Evolutionary conservation across 2,888 invertebrate species (phyloP).

Genomic region (Deilephila elpenor): DNA sequence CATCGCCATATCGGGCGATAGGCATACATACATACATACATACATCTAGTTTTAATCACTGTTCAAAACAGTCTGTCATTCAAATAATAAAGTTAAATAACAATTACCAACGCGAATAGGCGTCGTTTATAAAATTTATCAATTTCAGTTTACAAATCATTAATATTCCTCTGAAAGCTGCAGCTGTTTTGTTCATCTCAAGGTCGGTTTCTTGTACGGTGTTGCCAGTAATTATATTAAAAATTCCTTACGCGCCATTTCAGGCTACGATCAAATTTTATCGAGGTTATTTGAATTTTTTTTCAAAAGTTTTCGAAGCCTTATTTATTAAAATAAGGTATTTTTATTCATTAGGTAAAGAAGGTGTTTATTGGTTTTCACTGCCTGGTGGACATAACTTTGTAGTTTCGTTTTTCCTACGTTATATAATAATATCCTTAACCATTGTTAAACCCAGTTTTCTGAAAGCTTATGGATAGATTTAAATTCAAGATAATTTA

Average conservation of each 20-base stretch:
- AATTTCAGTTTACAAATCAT: conserved; percentile 23
- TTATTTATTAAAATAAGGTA: neutral
- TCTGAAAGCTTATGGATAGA: too few relatives aligned
- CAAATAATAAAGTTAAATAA: neutral
- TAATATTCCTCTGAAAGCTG: conserved; percentile 26
- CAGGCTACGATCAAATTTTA: conserved; percentile 8
- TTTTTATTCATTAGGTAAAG: neutral
- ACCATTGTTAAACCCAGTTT: too few relatives aligned
- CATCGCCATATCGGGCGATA: too few relatives aligned
- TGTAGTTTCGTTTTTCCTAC: too few relatives aligned
- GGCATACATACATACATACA: neutral
- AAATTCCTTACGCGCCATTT: conserved; percentile 10
- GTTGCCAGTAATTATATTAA: conserved; percentile 17
- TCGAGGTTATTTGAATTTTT: neutral
- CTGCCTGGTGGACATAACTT: too few relatives aligned
- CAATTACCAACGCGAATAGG: neutral
- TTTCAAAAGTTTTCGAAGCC: neutral
- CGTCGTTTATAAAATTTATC: conserved; percentile 18
- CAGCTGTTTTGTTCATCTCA: conserved; percentile 23
- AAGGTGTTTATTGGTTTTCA: too few relatives aligned
- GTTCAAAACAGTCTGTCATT: too few relatives aligned
- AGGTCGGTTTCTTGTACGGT: conserved; percentile 16
- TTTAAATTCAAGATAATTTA: neutral
- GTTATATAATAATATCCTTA: too few relatives aligned
- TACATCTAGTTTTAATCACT: too few relatives aligned